Percentiles rank a stretch among this genome's conserved stretches.
These are phyloP conservation scores for Zapornia atra DNA, from an alignment of 2,113 vertebrate species.

Conservation along the genomic window DNA sequence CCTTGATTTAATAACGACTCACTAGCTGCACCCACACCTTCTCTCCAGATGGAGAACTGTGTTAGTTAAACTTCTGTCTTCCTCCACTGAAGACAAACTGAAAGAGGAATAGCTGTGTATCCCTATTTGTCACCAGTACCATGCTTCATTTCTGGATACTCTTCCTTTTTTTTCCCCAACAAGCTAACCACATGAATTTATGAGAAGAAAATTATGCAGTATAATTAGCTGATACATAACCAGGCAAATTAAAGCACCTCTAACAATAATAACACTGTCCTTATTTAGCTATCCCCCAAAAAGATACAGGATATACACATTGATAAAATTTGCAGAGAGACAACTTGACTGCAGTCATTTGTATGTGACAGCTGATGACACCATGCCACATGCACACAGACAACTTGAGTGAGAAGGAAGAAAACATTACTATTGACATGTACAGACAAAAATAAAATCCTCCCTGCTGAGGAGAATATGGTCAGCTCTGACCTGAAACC, in stretches of 20 bases:
- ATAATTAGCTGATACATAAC: background rate
- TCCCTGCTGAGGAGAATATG: background rate
- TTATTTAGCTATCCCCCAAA: background rate
- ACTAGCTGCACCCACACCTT: background rate
- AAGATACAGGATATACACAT: background rate
- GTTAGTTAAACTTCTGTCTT: background rate
- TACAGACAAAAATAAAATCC: background rate
- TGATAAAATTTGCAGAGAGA: background rate
- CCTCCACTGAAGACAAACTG: background rate
- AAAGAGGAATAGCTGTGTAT: background rate
- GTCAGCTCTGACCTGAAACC: background rate
- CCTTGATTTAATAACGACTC: background rate
- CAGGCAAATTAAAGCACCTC: background rate
- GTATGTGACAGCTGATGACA: background rate
- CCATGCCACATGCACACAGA: background rate
- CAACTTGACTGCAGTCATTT: background rate
- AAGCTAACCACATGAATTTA: background rate
- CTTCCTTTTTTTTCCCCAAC: background rate
- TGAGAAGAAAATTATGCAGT: background rate
- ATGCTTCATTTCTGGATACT: background rate
- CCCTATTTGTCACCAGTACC: background rate
- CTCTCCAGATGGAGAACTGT: background rate
- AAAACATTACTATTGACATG: background rate
- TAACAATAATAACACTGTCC: background rate
- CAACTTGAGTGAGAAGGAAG: background rate